phyloP scores from a whole-genome alignment of 2,113 vertebrate species.

The Narcine bancroftii region DNA sequence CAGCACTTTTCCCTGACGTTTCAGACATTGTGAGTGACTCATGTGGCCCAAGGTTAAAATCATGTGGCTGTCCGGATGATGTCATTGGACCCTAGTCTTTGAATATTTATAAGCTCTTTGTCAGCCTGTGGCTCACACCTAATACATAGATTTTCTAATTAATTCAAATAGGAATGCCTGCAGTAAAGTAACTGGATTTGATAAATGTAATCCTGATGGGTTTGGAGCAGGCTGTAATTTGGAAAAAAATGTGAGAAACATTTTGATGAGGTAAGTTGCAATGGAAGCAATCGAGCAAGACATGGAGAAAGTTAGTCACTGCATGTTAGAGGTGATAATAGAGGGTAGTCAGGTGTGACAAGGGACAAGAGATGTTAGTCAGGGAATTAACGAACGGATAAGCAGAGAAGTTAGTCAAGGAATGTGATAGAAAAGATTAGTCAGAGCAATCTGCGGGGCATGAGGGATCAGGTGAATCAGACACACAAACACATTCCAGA shows the following conservation, averaged over 20 bases:
- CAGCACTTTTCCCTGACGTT: background rate
- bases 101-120: background rate
- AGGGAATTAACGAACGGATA: background rate
- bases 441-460: background rate
- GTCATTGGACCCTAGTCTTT: background rate
- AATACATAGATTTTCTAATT: background rate
- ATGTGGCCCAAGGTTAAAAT: background rate
- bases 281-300: conserved; percentile 5
- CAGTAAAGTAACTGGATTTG: background rate
- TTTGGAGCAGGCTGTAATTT: conserved; percentile 10
- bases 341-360: background rate
- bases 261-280: conserved; percentile 19
- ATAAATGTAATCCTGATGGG: background rate
- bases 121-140: background rate
- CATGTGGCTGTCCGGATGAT: background rate
- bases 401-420: background rate
- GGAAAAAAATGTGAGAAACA: background rate
- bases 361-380: background rate
- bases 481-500: background rate
- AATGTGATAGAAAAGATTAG: background rate
- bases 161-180: background rate
- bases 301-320: conserved; percentile 4
- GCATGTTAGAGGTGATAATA: background rate
- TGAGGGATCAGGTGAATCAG: background rate
- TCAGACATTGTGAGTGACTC: background rate